A percentile compares a stretch with the other conserved stretches of the same genome.
These are phyloP conservation scores for Struthidea cinerea DNA, from an alignment of 2,113 vertebrate genomes.

Conservation along the genomic window DNA sequence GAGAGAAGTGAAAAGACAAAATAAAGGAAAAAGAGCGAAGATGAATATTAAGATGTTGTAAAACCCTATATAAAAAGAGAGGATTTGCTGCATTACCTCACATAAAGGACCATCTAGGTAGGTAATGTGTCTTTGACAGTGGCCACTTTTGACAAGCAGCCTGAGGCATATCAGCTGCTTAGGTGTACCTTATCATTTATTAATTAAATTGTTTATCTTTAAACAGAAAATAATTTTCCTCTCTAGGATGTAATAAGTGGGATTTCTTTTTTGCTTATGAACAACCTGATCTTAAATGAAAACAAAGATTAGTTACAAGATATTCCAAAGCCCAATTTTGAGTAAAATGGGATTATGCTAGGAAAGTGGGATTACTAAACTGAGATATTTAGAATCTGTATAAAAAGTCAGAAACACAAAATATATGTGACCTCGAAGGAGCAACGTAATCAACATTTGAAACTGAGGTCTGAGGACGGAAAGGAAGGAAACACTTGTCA, in stretches of 20 bases:
- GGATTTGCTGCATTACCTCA: not conserved
- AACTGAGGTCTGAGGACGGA: not conserved
- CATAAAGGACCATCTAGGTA: not conserved
- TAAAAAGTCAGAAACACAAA: not conserved
- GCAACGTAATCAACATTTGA: not conserved
- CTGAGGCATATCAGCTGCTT: not conserved
- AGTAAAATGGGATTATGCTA: not conserved
- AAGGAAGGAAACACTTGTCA: not conserved
- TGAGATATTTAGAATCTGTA: not conserved
- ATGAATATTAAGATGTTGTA: not conserved
- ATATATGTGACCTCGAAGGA: not conserved
- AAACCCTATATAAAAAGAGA: not conserved
- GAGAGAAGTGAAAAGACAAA: not conserved
- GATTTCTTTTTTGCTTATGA: not conserved
- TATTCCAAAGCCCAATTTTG: not conserved
- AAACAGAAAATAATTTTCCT: not conserved
- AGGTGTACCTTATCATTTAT: not conserved
- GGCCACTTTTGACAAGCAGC: not conserved
- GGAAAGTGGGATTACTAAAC: not conserved
- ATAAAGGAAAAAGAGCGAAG: not conserved
- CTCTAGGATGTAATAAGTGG: not conserved
- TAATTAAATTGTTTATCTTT: not conserved
- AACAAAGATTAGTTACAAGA: not conserved
- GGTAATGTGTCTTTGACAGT: not conserved
- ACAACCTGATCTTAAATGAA: not conserved